Base-by-base conservation (phyloP, 2,888 invertebrate genomes). In the Brachylomia viminalis region DNA sequence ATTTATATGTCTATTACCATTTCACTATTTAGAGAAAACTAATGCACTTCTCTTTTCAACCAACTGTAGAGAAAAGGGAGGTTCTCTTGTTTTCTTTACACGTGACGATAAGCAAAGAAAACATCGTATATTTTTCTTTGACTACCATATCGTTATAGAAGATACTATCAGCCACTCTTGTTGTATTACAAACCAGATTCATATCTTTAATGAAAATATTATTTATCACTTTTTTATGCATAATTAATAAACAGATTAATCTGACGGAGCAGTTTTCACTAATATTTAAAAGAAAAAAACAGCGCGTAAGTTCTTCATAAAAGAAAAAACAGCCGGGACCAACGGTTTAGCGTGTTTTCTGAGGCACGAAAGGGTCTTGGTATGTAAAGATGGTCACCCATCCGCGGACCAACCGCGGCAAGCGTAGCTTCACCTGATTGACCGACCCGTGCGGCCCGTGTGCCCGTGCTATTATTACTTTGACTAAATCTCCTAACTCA, bases 181-280 rank as follows among this genome's bases (percentile, higher is more conserved):
- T 1, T 61, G 30, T 49, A 67, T 75, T 81, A 58, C 49, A 8
- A 62, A 45, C 77, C 49, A 33, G 74, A 62, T 79, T 67, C n/a
- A 58, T 81, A 81, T 81, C 49, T 62, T 11, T 8, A 15, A 42
- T 58, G 56, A 27, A 47, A 65, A 52, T 27, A 58, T 73, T 77
- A 80, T 80, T 73, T 65, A 74, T 73, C 80, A 80, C n/a, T 3
- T 42, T 42, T 71, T 78, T 49, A 56, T 20, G 49, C 42, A 42
- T 42, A n/a, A 65, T 77, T 58, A 49, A 65, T 20, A 56, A 49
- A 20, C 38, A 38, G 30, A 30, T 76, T 56, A 30, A 49, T 10
- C 1, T 11, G 38, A 56, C 27, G n/a, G 3, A 23, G 23, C 8
- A 7, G 47, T 54, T 47, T 61, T 42, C 17, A 49, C 1, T n/a